These are phyloP conservation scores for Laothoe populi DNA, from an alignment of 2,888 invertebrate genomes.

Conservation along the genomic window DNA sequence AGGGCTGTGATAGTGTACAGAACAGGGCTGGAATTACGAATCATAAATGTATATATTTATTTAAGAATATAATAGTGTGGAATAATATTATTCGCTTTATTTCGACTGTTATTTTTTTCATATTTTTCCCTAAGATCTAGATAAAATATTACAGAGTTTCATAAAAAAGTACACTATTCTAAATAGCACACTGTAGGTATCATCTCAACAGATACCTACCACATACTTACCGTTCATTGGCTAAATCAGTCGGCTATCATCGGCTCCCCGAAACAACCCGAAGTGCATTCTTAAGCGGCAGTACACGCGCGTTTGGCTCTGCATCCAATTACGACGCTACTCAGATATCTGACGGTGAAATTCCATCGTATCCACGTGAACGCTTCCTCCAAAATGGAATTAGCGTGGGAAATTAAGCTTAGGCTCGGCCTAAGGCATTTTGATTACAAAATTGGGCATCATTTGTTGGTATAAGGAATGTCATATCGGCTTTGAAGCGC, in stretches of 20 bases:
- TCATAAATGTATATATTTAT: no score
- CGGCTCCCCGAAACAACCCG: conserved; percentile 14
- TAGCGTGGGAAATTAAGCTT: conserved; percentile 14
- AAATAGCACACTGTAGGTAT: neutral
- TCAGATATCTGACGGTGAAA: conserved; percentile 20
- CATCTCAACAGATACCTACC: neutral
- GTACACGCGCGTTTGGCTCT: conserved; percentile 17
- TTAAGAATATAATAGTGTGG: no score
- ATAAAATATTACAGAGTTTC: no score
- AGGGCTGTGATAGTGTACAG: no score
- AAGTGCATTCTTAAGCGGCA: conserved; percentile 16
- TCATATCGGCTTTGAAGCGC: neutral
- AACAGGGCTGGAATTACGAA: no score
- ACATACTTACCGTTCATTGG: conserved; percentile 13
- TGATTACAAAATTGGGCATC: conserved; percentile 19
- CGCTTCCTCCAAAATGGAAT: conserved; percentile 25
- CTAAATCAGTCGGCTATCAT: neutral
- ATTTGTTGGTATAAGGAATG: conserved; percentile 16
- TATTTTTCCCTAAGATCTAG: no score
- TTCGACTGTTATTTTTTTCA: no score
- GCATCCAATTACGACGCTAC: conserved; percentile 23
- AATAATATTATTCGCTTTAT: no score
- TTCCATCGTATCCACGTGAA: conserved; percentile 23
- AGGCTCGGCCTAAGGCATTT: conserved; percentile 22
- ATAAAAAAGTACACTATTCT: neutral